Conservation (phyloP, 2,797 vertebrate genomes). For the Aphelocoma californica region DNA sequence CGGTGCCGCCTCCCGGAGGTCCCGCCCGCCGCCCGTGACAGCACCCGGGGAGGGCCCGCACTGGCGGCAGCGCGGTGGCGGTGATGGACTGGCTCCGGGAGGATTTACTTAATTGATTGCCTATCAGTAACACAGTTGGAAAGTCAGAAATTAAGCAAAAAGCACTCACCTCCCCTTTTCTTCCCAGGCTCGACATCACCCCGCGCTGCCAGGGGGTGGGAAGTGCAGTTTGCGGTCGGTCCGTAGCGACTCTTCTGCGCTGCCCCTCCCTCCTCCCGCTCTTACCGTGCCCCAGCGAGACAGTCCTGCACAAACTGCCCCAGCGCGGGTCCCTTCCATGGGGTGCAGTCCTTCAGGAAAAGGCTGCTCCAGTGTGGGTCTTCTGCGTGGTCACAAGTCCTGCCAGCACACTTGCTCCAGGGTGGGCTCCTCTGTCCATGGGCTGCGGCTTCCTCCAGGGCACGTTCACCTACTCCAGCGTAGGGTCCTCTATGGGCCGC, state of each 20-base stretch:
- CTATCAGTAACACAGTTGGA: rapidly evolving
- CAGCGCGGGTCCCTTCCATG: rapidly evolving
- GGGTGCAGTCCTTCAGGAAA: background rate
- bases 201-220: rapidly evolving
- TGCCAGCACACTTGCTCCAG: background rate
- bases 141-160: background rate
- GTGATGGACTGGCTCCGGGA: rapidly evolving
- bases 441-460: background rate
- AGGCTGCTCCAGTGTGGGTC: background rate
- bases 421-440: background rate
- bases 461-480: rapidly evolving
- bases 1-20: background rate
- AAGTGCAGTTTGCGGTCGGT: rapidly evolving
- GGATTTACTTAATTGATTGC: rapidly evolving
- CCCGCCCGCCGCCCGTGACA: background rate
- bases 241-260: rapidly evolving
- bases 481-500: rapidly evolving
- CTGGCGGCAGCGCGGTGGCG: rapidly evolving
- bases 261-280: no score
- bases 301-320: background rate
- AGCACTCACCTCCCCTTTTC: rapidly evolving
- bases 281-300: background rate
- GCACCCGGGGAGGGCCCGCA: background rate
- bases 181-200: background rate
- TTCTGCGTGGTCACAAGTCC: background rate